Conservation (phyloP, 2,113 vertebrate genomes). For the Solea senegalensis region DNA sequence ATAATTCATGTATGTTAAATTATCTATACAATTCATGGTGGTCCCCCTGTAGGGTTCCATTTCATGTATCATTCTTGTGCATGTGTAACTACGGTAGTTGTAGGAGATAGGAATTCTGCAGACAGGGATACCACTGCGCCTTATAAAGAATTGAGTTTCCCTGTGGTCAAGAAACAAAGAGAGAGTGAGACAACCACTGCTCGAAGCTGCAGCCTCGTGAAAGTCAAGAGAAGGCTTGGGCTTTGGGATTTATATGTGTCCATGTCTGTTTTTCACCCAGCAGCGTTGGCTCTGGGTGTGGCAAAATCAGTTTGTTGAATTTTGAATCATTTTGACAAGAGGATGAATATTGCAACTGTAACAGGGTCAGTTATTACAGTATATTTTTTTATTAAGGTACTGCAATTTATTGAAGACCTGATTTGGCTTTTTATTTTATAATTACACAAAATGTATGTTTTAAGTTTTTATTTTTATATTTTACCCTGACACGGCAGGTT, state of each 20-base stretch:
- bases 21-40: constrained; percentile 22
- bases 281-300: background rate
- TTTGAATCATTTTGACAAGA: background rate
- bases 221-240: background rate
- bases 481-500: too few species aligned
- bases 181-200: constrained; percentile 3
- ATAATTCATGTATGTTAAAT: constrained; percentile 42
- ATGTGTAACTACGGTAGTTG: constrained; percentile 4
- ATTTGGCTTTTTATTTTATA: too few species aligned
- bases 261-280: background rate
- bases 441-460: too few species aligned
- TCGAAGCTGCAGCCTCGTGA: background rate
- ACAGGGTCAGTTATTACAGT: too few species aligned
- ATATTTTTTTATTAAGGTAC: too few species aligned
- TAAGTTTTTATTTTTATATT: too few species aligned
- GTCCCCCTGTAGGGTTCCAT: constrained; percentile 6
- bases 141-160: constrained; percentile 27
- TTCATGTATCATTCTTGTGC: constrained; percentile 19
- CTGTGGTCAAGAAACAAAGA: constrained; percentile 25
- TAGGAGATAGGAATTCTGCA: background rate
- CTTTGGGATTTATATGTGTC: background rate
- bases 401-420: too few species aligned
- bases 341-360: background rate
- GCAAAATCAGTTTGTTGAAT: background rate
- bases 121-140: constrained; percentile 23